A percentile compares a stretch with the other conserved stretches of the same genome.
Conservation (phyloP, 2,113 vertebrate genomes). For the Esox niger region DNA sequence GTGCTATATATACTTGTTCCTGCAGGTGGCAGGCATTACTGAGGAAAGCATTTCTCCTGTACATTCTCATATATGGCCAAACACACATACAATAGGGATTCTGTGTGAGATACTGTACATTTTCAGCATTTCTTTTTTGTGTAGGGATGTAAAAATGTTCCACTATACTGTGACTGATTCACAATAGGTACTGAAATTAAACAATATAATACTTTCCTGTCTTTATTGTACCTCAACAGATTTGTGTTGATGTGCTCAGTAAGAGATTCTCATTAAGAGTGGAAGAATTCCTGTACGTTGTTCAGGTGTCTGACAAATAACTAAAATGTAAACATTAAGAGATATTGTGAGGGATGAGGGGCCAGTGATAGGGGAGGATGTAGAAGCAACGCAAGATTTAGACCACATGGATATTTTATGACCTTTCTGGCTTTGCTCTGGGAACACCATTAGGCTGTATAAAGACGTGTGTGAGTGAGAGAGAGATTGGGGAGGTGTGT, state of each 20-base stretch:
- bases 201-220: too few relatives aligned
- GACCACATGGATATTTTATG: conserved; percentile 10
- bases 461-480: background rate
- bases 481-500: background rate
- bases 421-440: conserved; percentile 11
- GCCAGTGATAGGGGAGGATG: background rate
- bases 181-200: too few relatives aligned
- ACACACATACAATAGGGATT: background rate
- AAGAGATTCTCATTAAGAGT: background rate
- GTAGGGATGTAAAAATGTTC: too few relatives aligned
- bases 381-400: background rate
- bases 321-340: background rate
- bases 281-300: too few relatives aligned
- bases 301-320: too few relatives aligned
- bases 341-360: background rate
- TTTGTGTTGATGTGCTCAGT: background rate
- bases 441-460: background rate
- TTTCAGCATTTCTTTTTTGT: too few relatives aligned
- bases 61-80: background rate
- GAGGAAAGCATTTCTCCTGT: conserved; percentile 1
- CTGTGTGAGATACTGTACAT: too few relatives aligned
- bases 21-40: conserved; percentile 17
- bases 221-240: too few relatives aligned
- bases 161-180: too few relatives aligned
- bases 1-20: background rate